Percentiles rank a stretch among this genome's conserved stretches.
Evolutionary conservation across 2,888 invertebrate species (phyloP).

Genomic region (Cephus spinipes): DNA sequence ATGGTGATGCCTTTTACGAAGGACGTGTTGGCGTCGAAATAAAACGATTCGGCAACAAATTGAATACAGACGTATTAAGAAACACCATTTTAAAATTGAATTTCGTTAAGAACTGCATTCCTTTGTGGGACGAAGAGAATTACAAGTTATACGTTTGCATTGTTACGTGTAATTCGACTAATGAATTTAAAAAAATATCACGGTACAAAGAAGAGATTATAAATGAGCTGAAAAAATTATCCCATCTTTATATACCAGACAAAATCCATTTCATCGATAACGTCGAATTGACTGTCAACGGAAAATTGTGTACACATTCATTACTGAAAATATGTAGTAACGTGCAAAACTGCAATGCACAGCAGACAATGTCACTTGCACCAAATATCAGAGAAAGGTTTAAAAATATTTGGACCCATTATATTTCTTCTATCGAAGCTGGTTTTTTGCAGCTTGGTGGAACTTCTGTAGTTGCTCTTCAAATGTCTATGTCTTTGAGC

Average conservation of each 20-base stretch:
- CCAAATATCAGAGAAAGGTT: conserved; percentile 38
- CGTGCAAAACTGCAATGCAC: conserved; percentile 45
- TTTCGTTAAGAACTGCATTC: conserved; percentile 69
- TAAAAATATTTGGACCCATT: conserved; percentile 42
- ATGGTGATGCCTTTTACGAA: conserved; percentile 72
- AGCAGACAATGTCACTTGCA: conserved; percentile 46
- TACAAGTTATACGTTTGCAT: conserved; percentile 66
- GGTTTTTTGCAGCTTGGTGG: conserved; percentile 77
- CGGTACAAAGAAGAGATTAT: conserved; percentile 53
- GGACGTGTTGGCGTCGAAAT: conserved; percentile 78
- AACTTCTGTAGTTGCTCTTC: conserved; percentile 77
- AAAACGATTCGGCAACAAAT: conserved; percentile 82
- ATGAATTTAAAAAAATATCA: conserved; percentile 42
- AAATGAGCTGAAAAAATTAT: conserved; percentile 65
- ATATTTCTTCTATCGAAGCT: conserved; percentile 46
- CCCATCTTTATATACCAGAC: conserved; percentile 74
- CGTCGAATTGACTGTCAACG: conserved; percentile 76
- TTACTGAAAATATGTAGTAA: conserved; percentile 65
- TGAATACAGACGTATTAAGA: conserved; percentile 74
- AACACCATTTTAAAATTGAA: conserved; percentile 65
- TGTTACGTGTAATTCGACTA: conserved; percentile 54
- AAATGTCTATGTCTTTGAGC: conserved; percentile 73
- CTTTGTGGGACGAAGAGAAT: conserved; percentile 68
- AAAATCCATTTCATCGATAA: conserved; percentile 71
- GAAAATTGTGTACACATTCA: conserved; percentile 74